A percentile compares a stretch with the other conserved stretches of the same genome.
These are phyloP conservation scores for Molossus alvarezi DNA, from an alignment of 2,797 vertebrate species.

Conservation along the genomic window DNA sequence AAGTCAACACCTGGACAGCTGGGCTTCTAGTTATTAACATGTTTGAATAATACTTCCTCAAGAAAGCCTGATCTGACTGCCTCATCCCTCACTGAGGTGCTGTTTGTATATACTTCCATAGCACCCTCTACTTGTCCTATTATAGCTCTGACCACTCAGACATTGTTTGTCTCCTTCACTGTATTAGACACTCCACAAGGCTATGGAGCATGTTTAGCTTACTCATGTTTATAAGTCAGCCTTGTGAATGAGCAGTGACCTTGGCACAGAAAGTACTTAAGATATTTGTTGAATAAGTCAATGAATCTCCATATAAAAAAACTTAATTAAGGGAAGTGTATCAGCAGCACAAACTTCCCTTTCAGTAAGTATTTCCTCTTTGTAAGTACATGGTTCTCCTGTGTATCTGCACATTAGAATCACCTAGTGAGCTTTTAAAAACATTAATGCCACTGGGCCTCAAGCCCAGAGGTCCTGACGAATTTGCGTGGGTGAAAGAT, in stretches of 20 bases:
- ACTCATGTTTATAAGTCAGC: not conserved
- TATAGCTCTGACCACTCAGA: not conserved
- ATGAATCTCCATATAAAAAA: conserved; percentile 28
- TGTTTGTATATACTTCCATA: not conserved
- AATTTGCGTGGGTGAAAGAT: not conserved
- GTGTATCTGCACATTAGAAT: not conserved
- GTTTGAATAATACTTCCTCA: not conserved
- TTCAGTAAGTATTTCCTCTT: conserved; percentile 55
- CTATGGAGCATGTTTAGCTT: not conserved
- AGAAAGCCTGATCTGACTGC: not conserved
- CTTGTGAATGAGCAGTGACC: not conserved
- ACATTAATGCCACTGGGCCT: not conserved
- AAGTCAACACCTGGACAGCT: not conserved
- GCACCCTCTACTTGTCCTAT: not conserved
- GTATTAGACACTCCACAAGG: not conserved
- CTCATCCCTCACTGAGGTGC: not conserved
- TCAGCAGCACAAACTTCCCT: not conserved
- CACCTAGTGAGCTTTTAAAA: not conserved
- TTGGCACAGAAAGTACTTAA: not conserved
- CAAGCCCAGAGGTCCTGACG: not conserved
- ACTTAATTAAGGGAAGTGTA: not conserved
- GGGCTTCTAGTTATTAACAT: not conserved
- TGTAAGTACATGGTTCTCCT: not conserved
- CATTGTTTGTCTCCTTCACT: not conserved
- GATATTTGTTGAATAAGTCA: not conserved